These are phyloP conservation scores for Cheilosia vulpina DNA, from an alignment of 2,888 invertebrate genomes.

Conservation along the genomic window DNA sequence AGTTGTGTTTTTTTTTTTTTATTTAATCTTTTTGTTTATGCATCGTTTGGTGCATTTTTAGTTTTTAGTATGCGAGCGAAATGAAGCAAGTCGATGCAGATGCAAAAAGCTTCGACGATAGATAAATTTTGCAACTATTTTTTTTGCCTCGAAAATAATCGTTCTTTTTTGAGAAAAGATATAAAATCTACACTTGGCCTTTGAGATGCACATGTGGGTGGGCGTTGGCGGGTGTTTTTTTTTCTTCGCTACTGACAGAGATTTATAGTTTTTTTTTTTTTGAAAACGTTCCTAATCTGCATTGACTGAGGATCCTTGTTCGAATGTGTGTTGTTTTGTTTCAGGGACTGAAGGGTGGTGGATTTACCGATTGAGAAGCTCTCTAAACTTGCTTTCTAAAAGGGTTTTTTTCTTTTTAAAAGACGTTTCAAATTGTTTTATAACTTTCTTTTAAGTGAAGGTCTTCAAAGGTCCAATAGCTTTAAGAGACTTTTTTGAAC, in stretches of 20 bases:
- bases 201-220: slow-evolving; percentile 64
- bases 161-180: slow-evolving; percentile 39
- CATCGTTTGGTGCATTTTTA: slow-evolving; percentile 71
- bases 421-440: no score
- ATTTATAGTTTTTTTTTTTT: slow-evolving; percentile 11
- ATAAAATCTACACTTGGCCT: slow-evolving; percentile 74
- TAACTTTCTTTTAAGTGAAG: no score
- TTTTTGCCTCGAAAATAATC: slow-evolving; percentile 33
- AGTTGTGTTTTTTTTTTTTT: slow-evolving; percentile 48
- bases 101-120: slow-evolving; percentile 54
- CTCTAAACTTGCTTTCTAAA: neutral
- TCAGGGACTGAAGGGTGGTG: neutral
- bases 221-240: slow-evolving; percentile 43
- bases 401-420: no score
- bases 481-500: no score
- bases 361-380: neutral
- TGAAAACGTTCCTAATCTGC: neutral
- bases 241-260: slow-evolving; percentile 20
- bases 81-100: slow-evolving; percentile 39
- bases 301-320: neutral
- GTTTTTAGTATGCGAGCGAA: slow-evolving; percentile 41
- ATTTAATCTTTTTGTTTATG: slow-evolving; percentile 62
- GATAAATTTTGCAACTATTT: slow-evolving; percentile 43
- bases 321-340: neutral
- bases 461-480: no score